Percentiles rank a stretch among this genome's conserved stretches.
Evolutionary conservation across 2,113 vertebrate species (phyloP).

Genomic region (Anoura caudifer): DNA sequence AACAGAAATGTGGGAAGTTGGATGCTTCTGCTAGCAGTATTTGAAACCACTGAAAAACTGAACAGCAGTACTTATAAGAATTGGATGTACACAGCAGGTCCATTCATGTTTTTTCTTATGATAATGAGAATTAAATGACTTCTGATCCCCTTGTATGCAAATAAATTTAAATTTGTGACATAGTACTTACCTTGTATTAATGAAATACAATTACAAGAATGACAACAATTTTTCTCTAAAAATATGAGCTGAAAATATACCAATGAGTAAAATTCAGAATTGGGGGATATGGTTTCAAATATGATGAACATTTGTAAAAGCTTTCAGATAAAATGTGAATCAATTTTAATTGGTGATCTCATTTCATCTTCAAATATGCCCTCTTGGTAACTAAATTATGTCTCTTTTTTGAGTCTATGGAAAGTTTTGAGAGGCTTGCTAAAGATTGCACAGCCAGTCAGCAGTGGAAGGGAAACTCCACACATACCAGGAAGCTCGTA

Average conservation of each 20-base stretch:
- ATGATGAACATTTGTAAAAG: not conserved
- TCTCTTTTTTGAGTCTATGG: not conserved
- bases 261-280: not conserved
- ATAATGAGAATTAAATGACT: conserved; percentile 28
- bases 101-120: not conserved
- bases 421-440: not conserved
- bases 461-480: not conserved
- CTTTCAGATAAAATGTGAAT: not conserved
- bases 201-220: not conserved
- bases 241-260: not conserved
- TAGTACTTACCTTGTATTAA: not conserved
- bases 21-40: not conserved
- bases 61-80: not conserved
- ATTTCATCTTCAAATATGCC: not conserved
- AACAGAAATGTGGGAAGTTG: not conserved
- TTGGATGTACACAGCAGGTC: not conserved
- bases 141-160: not conserved
- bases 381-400: not conserved
- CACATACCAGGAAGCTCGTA: not conserved
- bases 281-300: not conserved
- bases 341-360: not conserved
- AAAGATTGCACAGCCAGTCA: not conserved
- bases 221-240: not conserved
- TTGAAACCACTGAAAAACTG: conserved; percentile 20
- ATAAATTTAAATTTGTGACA: conserved; percentile 18